A percentile compares a stretch with the other conserved stretches of the same genome.
Evolutionary conservation across 2,797 vertebrate genomes (phyloP).

Genomic region (Macrochelys suwanniensis): DNA sequence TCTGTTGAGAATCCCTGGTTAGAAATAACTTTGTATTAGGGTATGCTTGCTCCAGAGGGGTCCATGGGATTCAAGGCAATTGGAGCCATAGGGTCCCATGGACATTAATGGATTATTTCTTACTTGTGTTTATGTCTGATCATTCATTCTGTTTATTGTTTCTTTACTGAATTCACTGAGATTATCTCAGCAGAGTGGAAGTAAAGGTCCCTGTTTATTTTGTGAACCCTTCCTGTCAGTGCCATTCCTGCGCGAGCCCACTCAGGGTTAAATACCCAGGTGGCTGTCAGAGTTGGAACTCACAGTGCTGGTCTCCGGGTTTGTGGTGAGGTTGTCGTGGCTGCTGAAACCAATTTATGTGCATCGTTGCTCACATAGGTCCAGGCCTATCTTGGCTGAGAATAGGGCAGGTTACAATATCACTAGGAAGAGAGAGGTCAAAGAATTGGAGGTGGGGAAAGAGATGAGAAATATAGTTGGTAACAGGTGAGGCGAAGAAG

Average conservation of each 20-base stretch:
- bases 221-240: accelerated
- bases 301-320: background rate
- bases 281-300: background rate
- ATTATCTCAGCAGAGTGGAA: background rate
- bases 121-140: background rate
- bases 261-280: background rate
- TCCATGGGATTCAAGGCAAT: background rate
- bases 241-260: background rate
- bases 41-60: background rate
- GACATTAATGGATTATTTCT: background rate
- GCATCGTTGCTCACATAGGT: background rate
- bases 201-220: background rate
- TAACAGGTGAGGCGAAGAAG: background rate
- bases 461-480: background rate
- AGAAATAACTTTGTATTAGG: background rate
- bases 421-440: background rate
- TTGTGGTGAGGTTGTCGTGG: background rate
- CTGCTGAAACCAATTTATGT: background rate
- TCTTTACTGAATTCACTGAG: background rate
- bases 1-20: background rate
- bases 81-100: background rate
- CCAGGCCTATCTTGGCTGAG: background rate
- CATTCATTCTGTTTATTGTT: background rate
- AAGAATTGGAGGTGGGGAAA: background rate
- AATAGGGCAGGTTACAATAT: background rate